Percentiles rank a stretch among this genome's conserved stretches.
These are phyloP conservation scores for Graptemys geographica DNA, from an alignment of 2,797 vertebrate genomes.

Conservation along the genomic window DNA sequence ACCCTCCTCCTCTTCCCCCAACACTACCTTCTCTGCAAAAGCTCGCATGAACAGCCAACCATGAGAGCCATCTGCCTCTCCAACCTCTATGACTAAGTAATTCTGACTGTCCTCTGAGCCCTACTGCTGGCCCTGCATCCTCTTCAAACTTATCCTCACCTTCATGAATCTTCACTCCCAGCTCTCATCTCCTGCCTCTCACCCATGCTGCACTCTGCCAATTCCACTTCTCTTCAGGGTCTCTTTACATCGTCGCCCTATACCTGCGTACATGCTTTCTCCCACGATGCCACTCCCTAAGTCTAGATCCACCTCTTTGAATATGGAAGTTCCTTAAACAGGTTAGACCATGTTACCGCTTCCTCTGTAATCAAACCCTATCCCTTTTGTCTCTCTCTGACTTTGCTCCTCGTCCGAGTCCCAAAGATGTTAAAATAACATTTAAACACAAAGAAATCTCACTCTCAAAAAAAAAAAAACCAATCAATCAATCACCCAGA, in stretches of 20 bases:
- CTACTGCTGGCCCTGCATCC: not conserved
- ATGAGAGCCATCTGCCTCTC: slow-evolving; percentile 53
- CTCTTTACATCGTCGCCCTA: not conserved
- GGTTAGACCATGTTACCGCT: not conserved
- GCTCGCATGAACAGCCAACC: slow-evolving; percentile 29
- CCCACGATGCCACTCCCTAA: not conserved
- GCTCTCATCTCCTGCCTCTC: not conserved
- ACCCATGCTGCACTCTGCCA: not conserved
- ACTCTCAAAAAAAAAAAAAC: not conserved
- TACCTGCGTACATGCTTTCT: rapidly evolving
- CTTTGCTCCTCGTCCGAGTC: not conserved
- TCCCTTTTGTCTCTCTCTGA: not conserved
- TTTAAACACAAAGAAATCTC: not conserved
- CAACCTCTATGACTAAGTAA: slow-evolving; percentile 27
- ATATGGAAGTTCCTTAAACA: not conserved
- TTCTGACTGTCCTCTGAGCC: not conserved
- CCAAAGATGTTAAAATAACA: not conserved
- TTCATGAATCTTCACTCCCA: not conserved
- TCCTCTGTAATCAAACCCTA: not conserved
- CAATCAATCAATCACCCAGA: not conserved
- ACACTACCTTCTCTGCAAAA: slow-evolving; percentile 31
- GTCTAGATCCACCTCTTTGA: not conserved
- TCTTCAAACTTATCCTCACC: slow-evolving; percentile 11
- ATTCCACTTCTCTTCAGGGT: rapidly evolving
- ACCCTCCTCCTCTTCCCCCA: not conserved